Conservation (phyloP, 1,140 invertebrate genomes). For the Scaptomyza graminum region DNA sequence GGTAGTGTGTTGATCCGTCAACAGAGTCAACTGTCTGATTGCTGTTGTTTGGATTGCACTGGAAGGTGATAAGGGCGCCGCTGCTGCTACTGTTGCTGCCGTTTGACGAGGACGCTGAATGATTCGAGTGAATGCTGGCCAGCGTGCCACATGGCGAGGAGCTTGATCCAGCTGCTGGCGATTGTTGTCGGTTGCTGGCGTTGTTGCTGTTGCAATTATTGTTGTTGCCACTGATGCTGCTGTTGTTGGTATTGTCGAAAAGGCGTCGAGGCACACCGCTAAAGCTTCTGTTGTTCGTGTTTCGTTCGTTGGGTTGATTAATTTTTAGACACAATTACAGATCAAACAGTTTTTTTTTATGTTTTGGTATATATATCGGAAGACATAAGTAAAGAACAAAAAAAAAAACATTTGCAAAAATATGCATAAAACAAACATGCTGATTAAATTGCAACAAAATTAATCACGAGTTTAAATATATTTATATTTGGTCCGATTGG, state of each 20-base stretch:
- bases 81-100: slow-evolving; percentile 78
- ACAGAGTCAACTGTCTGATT: slow-evolving; percentile 48
- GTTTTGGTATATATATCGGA: slow-evolving; percentile 24
- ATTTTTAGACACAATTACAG: slow-evolving; percentile 52
- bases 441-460: slow-evolving; percentile 25
- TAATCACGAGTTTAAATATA: slow-evolving; percentile 2
- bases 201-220: slow-evolving; percentile 36
- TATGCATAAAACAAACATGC: slow-evolving; percentile 40
- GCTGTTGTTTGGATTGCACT: slow-evolving; percentile 52
- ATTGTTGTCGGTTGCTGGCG: slow-evolving; percentile 30
- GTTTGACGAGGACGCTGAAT: slow-evolving; percentile 76
- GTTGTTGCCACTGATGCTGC: slow-evolving; percentile 28
- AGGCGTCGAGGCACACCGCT: slow-evolving; percentile 82
- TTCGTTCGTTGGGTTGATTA: slow-evolving; percentile 37
- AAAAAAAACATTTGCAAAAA: slow-evolving; percentile 45
- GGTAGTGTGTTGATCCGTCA: slow-evolving; percentile 46
- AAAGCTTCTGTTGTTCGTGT: slow-evolving; percentile 67
- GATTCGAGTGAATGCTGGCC: slow-evolving; percentile 76
- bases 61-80: slow-evolving; percentile 71
- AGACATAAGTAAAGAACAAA: slow-evolving; percentile 32
- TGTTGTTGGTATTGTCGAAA: slow-evolving; percentile 67
- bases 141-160: slow-evolving; percentile 73
- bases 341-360: slow-evolving; percentile 32
- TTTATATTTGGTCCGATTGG: too few species aligned
- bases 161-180: slow-evolving; percentile 40